phyloP scores from a whole-genome alignment of 2,888 invertebrate species.

The Apamea crenata region DNA sequence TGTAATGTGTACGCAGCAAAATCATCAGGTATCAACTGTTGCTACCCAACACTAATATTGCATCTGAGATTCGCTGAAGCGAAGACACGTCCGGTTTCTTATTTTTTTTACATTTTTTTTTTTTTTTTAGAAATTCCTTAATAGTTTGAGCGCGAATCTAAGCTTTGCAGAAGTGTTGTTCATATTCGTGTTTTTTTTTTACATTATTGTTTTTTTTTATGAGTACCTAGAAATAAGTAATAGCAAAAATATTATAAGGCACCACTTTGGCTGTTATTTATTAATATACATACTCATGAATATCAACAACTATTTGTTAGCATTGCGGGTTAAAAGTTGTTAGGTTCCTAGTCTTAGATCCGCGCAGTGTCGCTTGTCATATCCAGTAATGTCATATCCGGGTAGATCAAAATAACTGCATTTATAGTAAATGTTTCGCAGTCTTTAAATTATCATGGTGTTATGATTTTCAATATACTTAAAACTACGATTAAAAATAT shows the following conservation, averaged over 20 bases:
- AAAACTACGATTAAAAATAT: neutral
- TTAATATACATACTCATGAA: neutral
- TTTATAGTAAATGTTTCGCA: constrained; percentile 10
- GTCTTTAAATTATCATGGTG: constrained; percentile 26
- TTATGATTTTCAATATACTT: constrained; percentile 21
- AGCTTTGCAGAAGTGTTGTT: neutral
- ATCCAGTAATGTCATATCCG: constrained; percentile 30
- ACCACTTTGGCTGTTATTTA: neutral
- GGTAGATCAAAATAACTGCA: constrained; percentile 24
- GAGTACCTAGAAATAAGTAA: neutral
- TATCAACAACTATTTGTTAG: neutral
- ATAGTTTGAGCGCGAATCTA: neutral
- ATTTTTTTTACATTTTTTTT: neutral
- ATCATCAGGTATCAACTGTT: neutral
- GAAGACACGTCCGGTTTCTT: neutral
- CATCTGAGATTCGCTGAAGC: neutral
- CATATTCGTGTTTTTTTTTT: neutral
- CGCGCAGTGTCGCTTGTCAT: constrained; percentile 5
- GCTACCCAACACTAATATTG: neutral
- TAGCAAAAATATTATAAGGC: neutral
- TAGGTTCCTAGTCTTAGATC: neutral
- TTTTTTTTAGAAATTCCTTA: neutral
- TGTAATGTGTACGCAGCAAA: neutral
- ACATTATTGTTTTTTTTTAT: neutral
- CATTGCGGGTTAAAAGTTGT: neutral